phyloP scores from a whole-genome alignment of 2,888 invertebrate genomes.

The Cordilura impudica region DNA sequence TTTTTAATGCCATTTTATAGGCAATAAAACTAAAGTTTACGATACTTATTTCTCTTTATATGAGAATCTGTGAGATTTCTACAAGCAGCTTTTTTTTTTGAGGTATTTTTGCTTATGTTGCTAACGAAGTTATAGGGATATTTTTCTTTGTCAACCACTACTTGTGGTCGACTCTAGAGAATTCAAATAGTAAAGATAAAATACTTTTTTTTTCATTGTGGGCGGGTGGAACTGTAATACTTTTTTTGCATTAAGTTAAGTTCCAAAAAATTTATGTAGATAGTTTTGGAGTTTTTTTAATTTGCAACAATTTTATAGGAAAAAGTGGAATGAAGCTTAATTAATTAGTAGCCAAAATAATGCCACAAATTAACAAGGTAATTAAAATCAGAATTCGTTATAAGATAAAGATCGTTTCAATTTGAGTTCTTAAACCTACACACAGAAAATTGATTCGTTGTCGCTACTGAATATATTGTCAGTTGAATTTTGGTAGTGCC shows the following conservation, averaged over 20 bases:
- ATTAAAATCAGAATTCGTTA: too few species aligned
- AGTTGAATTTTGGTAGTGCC: too few species aligned
- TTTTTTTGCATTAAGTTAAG: slow-evolving; percentile 61
- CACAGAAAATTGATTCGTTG: too few species aligned
- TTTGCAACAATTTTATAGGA: too few species aligned
- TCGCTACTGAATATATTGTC: too few species aligned
- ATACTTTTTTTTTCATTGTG: slow-evolving; percentile 13
- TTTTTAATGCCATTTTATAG: slow-evolving; percentile 61
- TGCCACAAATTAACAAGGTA: too few species aligned
- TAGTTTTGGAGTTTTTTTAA: slow-evolving; percentile 58
- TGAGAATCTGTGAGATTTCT: neutral
- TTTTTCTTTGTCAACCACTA: slow-evolving; percentile 42
- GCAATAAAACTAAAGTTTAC: slow-evolving; percentile 63
- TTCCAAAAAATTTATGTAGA: slow-evolving; percentile 62
- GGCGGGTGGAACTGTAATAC: slow-evolving; percentile 5
- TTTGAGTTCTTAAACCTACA: too few species aligned
- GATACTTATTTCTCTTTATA: slow-evolving; percentile 46
- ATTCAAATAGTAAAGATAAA: neutral
- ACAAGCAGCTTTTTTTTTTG: slow-evolving; percentile 13
- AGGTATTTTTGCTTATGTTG: slow-evolving; percentile 12
- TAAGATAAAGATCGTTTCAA: too few species aligned
- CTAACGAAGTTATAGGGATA: slow-evolving; percentile 9
- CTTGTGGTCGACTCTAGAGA: slow-evolving; percentile 47
- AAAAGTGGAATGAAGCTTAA: slow-evolving; percentile 57
- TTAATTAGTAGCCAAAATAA: slow-evolving; percentile 55